phyloP scores from a whole-genome alignment of 2,888 invertebrate species.

The Nomada lathburiana region DNA sequence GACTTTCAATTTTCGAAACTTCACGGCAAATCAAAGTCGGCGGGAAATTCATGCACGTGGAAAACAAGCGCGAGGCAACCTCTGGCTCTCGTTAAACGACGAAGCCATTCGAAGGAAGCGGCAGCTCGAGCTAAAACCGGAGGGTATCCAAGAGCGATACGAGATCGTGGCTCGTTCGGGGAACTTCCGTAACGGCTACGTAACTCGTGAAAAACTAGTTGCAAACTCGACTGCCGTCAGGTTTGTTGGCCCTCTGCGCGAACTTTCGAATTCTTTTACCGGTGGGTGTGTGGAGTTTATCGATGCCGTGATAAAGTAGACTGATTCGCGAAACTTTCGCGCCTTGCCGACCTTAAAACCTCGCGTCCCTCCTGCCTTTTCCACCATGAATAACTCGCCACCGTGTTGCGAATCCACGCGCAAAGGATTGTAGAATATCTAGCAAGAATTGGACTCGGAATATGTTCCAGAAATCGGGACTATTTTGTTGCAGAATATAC shows the following conservation, averaged over 20 bases:
- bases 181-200: slow-evolving; percentile 36
- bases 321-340: slow-evolving; percentile 59
- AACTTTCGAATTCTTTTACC: slow-evolving; percentile 68
- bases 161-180: slow-evolving; percentile 30
- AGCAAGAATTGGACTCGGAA: neutral
- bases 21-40: slow-evolving; percentile 5
- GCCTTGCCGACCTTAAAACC: slow-evolving; percentile 41
- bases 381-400: neutral
- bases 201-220: slow-evolving; percentile 61
- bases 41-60: neutral
- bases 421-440: neutral
- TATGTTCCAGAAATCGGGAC: neutral
- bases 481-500: too few species aligned
- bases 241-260: slow-evolving; percentile 50
- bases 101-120: neutral
- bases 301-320: slow-evolving; percentile 66
- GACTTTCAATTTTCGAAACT: slow-evolving; percentile 17
- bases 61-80: neutral
- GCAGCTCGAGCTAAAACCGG: slow-evolving; percentile 42
- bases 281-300: slow-evolving; percentile 67
- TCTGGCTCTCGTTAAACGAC: slow-evolving; percentile 19
- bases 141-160: slow-evolving; percentile 48
- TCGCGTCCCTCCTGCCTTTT: neutral
- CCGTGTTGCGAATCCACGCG: neutral
- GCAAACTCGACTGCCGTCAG: slow-evolving; percentile 54